phyloP scores from a whole-genome alignment of 2,888 invertebrate genomes.

The Malacosoma neustria region DNA sequence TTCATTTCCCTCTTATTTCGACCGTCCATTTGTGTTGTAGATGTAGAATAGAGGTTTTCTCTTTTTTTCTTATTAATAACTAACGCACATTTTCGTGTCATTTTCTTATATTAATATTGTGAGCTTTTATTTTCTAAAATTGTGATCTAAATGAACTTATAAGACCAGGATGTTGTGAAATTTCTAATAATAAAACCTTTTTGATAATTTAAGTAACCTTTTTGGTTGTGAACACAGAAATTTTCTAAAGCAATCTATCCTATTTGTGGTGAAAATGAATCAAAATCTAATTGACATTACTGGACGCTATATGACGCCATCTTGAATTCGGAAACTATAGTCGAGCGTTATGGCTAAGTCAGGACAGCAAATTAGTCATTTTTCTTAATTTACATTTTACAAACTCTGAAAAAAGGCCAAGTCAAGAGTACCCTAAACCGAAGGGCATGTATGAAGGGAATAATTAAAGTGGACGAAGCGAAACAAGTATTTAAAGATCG shows the following conservation, averaged over 20 bases:
- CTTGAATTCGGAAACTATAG: too few species aligned
- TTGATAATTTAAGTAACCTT: background rate
- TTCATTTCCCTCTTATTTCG: slow-evolving; percentile 27
- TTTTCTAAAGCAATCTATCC: background rate
- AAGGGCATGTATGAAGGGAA: too few species aligned
- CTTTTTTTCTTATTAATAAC: slow-evolving; percentile 20
- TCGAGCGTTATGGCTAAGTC: too few species aligned
- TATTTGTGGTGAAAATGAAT: too few species aligned
- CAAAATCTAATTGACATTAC: too few species aligned
- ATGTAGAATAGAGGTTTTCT: slow-evolving; percentile 24
- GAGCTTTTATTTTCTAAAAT: slow-evolving; percentile 36
- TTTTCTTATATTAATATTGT: slow-evolving; percentile 8
- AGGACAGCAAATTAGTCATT: too few species aligned
- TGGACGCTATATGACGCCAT: too few species aligned
- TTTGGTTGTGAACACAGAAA: background rate
- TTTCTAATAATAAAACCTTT: background rate
- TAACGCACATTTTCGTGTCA: slow-evolving; percentile 12
- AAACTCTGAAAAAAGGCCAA: too few species aligned
- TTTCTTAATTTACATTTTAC: too few species aligned
- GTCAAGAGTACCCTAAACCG: too few species aligned
- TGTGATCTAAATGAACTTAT: slow-evolving; percentile 49
- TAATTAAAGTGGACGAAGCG: too few species aligned
- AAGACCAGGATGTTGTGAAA: slow-evolving; percentile 43
- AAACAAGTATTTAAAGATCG: too few species aligned
- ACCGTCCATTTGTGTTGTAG: slow-evolving; percentile 69